Evolutionary conservation across 1,140 invertebrate genomes (phyloP).

Genomic region (Lanistes nyassanus): DNA sequence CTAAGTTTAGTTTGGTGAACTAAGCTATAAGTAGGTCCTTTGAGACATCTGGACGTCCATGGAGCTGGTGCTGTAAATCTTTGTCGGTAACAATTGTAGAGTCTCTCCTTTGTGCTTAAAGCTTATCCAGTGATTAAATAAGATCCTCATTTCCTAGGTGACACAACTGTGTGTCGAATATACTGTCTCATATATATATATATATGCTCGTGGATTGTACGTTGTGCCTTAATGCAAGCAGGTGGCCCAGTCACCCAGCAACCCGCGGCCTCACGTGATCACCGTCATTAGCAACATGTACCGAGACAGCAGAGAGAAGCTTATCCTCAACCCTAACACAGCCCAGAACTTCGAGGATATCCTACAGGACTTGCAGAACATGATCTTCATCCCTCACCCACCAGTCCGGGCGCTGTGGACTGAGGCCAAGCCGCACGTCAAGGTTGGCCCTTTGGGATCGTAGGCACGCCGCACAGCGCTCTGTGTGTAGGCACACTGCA

Average conservation of each 20-base stretch:
- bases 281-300: slow-evolving; percentile 59
- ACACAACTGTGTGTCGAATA: neutral
- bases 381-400: slow-evolving; percentile 45
- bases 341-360: slow-evolving; percentile 94
- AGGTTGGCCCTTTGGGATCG: slow-evolving; percentile 51
- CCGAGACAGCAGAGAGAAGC: slow-evolving; percentile 54
- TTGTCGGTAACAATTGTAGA: neutral
- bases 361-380: slow-evolving; percentile 77
- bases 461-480: too few species aligned
- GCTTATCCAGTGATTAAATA: neutral
- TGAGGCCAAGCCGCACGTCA: slow-evolving; percentile 45
- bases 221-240: neutral
- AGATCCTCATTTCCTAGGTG: too few species aligned
- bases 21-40: neutral
- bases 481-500: too few species aligned
- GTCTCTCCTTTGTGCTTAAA: neutral
- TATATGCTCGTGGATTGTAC: neutral
- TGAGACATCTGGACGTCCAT: neutral
- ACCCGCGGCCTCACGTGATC: slow-evolving; percentile 45
- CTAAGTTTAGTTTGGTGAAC: neutral
- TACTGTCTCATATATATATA: neutral
- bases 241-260: neutral
- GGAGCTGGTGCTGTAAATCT: neutral
- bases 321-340: slow-evolving; percentile 85
- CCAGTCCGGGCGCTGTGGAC: slow-evolving; percentile 55